Base-by-base conservation (phyloP, 2,888 invertebrate genomes). In the Macrophya annulata region DNA sequence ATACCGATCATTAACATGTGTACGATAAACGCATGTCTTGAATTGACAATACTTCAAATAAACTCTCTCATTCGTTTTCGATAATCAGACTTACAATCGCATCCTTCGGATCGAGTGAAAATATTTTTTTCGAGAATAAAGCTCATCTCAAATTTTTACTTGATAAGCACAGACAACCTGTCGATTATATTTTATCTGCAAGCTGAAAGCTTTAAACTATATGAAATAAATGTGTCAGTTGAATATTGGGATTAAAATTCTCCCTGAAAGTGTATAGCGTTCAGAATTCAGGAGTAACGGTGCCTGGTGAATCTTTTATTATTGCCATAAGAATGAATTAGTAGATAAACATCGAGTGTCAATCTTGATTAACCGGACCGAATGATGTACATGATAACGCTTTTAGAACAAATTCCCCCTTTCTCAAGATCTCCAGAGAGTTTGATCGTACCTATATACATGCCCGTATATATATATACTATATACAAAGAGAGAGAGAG, bases 371-470 rank as follows among this genome's bases (percentile, higher is more conserved):
- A 83, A 48, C 51, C 48, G 65, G 68, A 51, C 45, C 51, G 83
- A 83, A 83, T 83, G 83, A 83, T 31, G 83, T 68, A 83, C 83
- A 83, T 83, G 83, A 83, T 83, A 83, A 83, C 68, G 83, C 83
- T 83, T 83, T 83, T 40, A 83, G 83, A 83, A 83, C 83, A 48
- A 45, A 83, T 68, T 71, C 83, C 83, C 83, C 68, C 83, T 21
- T 31, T 83, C 45, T 21, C 37, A 31, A 83, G 68, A 83, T 83
- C 83, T 48, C 83, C 48, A 10, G 71, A 83, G 83, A 83, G 25
- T 48, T 45, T 12, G 37, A 31, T 68, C 45, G 83, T 43, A 48
- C 31, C 25, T 48, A 43, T 79, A 31, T 43, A 31, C 62, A 40
- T 40, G 4, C 15, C 25, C 31, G 51, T 48, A 51, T 31, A 77